These are phyloP conservation scores for Nebria brevicollis DNA, from an alignment of 2,888 invertebrate species.

Conservation along the genomic window DNA sequence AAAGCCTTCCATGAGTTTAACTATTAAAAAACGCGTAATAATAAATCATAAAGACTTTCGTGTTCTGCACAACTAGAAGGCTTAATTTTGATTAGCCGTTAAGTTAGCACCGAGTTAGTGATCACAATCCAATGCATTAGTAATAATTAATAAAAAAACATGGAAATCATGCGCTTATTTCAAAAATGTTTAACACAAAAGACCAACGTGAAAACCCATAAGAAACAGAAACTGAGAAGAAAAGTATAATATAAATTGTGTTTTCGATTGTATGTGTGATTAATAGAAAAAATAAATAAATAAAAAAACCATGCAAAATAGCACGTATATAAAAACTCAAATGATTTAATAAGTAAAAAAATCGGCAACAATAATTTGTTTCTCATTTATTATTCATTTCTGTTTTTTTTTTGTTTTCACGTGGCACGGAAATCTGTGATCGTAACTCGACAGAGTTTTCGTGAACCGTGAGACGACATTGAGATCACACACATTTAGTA, in stretches of 20 bases:
- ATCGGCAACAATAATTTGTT: not conserved
- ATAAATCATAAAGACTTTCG: no score
- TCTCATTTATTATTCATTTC: conserved; percentile 22
- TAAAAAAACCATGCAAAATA: conserved; percentile 34
- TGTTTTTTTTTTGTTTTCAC: conserved; percentile 30
- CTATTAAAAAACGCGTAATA: no score
- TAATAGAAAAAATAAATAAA: conserved; percentile 25
- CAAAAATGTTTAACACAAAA: conserved; percentile 41
- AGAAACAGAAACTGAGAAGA: conserved; percentile 31
- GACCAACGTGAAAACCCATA: conserved; percentile 28
- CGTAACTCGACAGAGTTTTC: conserved; percentile 45
- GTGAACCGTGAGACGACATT: conserved; percentile 42
- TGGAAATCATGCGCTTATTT: conserved; percentile 26
- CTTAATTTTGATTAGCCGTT: not conserved
- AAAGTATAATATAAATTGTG: conserved; percentile 35
- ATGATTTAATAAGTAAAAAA: conserved; percentile 23
- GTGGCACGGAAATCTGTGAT: conserved; percentile 47
- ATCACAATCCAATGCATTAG: conserved; percentile 24
- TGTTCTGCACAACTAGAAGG: not conserved
- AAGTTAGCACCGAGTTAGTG: not conserved
- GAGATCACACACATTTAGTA: conserved; percentile 36
- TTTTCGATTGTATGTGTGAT: conserved; percentile 29
- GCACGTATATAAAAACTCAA: conserved; percentile 38
- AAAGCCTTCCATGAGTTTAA: no score
- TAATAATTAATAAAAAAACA: conserved; percentile 29